Evolutionary conservation across 2,113 vertebrate species (phyloP).

Genomic region (Equus quagga): DNA sequence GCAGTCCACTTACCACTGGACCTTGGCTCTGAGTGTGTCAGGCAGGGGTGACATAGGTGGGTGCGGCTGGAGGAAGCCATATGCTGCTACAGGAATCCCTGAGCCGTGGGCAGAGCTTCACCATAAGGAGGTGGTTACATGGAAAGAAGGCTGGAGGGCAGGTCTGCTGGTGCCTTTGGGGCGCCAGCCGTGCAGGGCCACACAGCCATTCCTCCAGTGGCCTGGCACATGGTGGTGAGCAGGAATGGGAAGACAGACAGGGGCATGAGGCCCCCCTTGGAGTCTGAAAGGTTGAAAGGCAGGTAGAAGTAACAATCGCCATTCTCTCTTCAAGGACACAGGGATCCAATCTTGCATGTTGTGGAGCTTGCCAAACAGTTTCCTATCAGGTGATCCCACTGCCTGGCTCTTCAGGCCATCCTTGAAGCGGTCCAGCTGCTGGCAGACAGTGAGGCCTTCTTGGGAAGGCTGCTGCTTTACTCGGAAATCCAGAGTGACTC

Average conservation of each 20-base stretch:
- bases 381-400: not conserved
- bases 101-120: not conserved
- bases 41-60: not conserved
- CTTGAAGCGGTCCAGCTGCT: not conserved
- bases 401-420: not conserved
- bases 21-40: not conserved
- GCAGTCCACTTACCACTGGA: not conserved
- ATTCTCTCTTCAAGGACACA: not conserved
- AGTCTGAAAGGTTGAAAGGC: slow-evolving; percentile 40
- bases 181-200: not conserved
- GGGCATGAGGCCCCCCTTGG: slow-evolving; percentile 45
- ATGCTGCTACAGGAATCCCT: not conserved
- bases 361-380: not conserved
- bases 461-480: not conserved
- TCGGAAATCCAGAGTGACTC: not conserved
- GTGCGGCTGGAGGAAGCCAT: not conserved
- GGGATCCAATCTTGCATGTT: slow-evolving; percentile 30
- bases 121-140: not conserved
- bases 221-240: not conserved
- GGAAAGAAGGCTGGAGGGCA: not conserved
- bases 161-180: not conserved
- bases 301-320: slow-evolving; percentile 15
- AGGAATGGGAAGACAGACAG: not conserved
- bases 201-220: slow-evolving; percentile 50
- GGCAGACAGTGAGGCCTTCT: not conserved